Evolutionary conservation across 2,113 vertebrate species (phyloP).

Genomic region (Trematomus loennbergii): DNA sequence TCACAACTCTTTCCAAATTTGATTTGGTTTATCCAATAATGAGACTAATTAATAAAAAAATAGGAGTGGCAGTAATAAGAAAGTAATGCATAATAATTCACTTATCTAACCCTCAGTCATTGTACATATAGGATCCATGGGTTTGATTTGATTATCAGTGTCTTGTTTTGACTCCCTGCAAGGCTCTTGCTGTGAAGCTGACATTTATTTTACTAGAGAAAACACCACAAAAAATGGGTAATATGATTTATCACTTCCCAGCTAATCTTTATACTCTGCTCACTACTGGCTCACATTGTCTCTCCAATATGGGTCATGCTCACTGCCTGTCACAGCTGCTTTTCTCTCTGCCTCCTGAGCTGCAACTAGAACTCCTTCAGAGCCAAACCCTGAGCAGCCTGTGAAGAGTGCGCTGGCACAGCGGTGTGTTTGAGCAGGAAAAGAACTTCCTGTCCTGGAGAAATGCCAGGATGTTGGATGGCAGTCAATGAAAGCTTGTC

Average conservation of each 20-base stretch:
- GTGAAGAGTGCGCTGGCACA: slow-evolving; percentile 25
- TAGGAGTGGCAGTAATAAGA: neutral
- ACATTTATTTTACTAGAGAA: neutral
- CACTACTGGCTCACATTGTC: neutral
- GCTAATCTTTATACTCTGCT: neutral
- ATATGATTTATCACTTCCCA: neutral
- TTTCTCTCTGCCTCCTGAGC: neutral
- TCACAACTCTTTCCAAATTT: neutral
- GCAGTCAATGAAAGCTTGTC: slow-evolving; percentile 61
- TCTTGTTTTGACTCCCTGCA: too few relatives aligned
- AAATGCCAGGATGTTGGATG: slow-evolving; percentile 62
- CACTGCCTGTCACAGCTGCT: neutral
- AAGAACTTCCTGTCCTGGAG: slow-evolving; percentile 76
- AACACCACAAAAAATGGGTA: neutral
- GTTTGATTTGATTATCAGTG: too few relatives aligned
- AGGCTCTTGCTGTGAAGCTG: neutral
- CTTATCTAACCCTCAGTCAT: too few relatives aligned
- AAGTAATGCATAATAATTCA: neutral
- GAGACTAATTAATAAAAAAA: too few relatives aligned
- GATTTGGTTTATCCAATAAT: neutral
- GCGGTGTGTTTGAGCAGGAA: slow-evolving; percentile 60
- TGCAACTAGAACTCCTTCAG: neutral
- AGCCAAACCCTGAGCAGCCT: neutral
- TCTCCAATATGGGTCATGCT: too few relatives aligned
- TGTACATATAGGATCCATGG: too few relatives aligned